Evolutionary conservation across 1,140 invertebrate genomes (phyloP).

Genomic region (Zaprionus camerounensis): DNA sequence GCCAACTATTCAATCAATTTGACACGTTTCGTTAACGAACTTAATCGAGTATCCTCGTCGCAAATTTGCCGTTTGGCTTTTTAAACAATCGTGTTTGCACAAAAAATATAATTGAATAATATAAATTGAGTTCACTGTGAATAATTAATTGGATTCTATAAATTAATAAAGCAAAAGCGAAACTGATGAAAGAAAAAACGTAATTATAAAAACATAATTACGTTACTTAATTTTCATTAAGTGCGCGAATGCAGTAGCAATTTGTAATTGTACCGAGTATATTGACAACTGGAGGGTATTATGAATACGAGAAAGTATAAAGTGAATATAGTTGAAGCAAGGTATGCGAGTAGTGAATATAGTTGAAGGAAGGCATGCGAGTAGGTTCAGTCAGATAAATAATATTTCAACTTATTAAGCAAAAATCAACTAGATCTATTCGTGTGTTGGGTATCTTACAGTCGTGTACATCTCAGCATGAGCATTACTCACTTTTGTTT

Average conservation of each 20-base stretch:
- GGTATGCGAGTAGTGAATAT: background rate
- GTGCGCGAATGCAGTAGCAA: background rate
- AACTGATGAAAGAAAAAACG: background rate
- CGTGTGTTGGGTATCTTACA: background rate
- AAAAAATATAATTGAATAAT: slow-evolving; percentile 27
- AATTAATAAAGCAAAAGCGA: slow-evolving; percentile 24
- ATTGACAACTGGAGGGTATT: background rate
- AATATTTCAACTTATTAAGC: background rate
- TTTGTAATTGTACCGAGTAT: slow-evolving; percentile 7
- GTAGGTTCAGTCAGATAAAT: background rate
- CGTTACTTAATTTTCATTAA: slow-evolving; percentile 21
- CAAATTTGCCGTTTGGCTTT: slow-evolving; percentile 20
- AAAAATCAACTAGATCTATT: background rate
- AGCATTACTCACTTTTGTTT: background rate
- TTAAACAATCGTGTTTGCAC: slow-evolving; percentile 19
- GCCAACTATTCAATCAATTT: slow-evolving; percentile 38
- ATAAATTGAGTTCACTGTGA: slow-evolving; percentile 11
- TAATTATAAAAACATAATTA: slow-evolving; percentile 8
- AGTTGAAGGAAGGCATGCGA: background rate
- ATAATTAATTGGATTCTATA: slow-evolving; percentile 33
- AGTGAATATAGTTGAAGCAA: background rate
- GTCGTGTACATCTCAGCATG: background rate
- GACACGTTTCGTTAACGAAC: slow-evolving; percentile 33
- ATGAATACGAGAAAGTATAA: background rate
- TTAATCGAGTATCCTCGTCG: slow-evolving; percentile 35